Base-by-base conservation (phyloP, 2,888 invertebrate species). In the Selenia dentaria region DNA sequence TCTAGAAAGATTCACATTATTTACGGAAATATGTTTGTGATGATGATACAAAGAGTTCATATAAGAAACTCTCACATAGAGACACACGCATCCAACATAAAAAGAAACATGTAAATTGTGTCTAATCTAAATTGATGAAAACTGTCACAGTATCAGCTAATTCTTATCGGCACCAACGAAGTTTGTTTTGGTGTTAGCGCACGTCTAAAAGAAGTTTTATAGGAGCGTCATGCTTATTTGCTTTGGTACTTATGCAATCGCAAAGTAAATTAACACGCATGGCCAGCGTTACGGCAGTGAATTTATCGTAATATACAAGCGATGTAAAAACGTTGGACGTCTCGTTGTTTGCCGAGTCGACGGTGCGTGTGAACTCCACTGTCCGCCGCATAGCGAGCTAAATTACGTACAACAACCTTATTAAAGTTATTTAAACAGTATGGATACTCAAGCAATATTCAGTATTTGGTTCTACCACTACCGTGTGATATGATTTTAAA, bases 321-420 rank as follows among this genome's bases (percentile, higher is more conserved):
- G 53, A 62, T 54, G 58, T 62, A 76, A 73, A 79, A 70, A 70
- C 67, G 57, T 69, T 65, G 64, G 51, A 59, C n/a, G 54, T 66
- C 62, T 67, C 71, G 70, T 76, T 79, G 76, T 81, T 78, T 70
- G 70, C 58, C 54, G 42, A 70, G 67, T 61, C 62, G 67, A 54
- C 70, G 72, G 71, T 70, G 78, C 83, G 80, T 84, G 83, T 77
- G 83, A 83, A 78, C 70, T 68, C 66, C 52, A 54, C 59, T 64
- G 62, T 64, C 60, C 44, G 47, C 44, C 54, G 58, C 57, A 70
- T 73, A 73, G 67, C 40, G 53, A 58, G 51, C 57, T 25, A 40
- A 39, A 46, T 40, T 6, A 40, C 37, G 22, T 27, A 31, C 28
- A 27, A 10, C 22, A 28, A 38, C 33, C 44, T 45, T 13, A 10